These are phyloP conservation scores for Eucera pruinosa DNA, from an alignment of 2,888 invertebrate genomes.

Conservation along the genomic window DNA sequence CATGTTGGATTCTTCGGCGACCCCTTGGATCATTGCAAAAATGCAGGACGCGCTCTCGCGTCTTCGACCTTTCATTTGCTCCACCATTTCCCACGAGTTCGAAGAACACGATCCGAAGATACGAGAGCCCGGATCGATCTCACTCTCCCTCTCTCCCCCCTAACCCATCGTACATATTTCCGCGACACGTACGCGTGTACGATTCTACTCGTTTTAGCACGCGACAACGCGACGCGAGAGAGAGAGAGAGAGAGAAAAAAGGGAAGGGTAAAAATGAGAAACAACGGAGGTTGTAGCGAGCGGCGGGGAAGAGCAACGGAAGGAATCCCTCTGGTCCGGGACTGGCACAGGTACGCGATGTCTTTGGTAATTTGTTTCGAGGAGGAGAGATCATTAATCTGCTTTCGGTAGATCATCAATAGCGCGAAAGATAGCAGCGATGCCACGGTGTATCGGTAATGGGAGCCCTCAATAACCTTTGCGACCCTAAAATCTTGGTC, in stretches of 20 bases:
- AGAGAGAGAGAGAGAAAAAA: neutral
- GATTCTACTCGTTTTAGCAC: neutral
- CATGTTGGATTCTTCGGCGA: slow-evolving; percentile 83
- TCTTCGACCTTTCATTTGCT: slow-evolving; percentile 62
- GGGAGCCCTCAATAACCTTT: slow-evolving; percentile 83
- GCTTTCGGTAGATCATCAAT: slow-evolving; percentile 83
- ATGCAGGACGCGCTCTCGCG: slow-evolving; percentile 63
- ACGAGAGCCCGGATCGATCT: slow-evolving; percentile 9
- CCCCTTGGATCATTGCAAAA: slow-evolving; percentile 79
- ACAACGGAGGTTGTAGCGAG: slow-evolving; percentile 1
- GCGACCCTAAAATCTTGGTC: slow-evolving; percentile 68
- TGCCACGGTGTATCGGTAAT: slow-evolving; percentile 82
- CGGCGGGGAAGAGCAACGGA: slow-evolving; percentile 47
- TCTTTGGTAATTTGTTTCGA: slow-evolving; percentile 80
- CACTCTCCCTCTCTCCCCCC: neutral
- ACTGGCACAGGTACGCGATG: slow-evolving; percentile 61
- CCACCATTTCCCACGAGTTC: slow-evolving; percentile 55
- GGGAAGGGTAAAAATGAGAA: slow-evolving; percentile 12
- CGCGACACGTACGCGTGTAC: neutral
- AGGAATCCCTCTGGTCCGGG: slow-evolving; percentile 60
- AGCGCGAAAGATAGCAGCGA: slow-evolving; percentile 82
- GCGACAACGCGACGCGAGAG: neutral
- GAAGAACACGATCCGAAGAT: slow-evolving; percentile 29
- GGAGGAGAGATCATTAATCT: slow-evolving; percentile 81
- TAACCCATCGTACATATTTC: too few relatives aligned